Conservation (phyloP, 2,888 invertebrate genomes). For the Taphrorychus bicolor region DNA sequence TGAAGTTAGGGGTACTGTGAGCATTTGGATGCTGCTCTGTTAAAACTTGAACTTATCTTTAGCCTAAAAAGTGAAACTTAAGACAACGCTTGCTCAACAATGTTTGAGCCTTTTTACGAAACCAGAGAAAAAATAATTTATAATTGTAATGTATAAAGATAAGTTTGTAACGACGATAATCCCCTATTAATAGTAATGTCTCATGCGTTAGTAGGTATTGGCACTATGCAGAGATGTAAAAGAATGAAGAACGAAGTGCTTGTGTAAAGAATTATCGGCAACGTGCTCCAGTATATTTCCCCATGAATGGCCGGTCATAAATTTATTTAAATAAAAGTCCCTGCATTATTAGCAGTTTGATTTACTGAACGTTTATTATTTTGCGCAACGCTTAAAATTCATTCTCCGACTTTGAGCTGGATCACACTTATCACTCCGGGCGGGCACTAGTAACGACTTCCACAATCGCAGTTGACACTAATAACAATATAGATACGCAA, state of each 20-base stretch:
- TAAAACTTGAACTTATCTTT: no score
- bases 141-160: no score
- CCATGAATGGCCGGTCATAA: neutral
- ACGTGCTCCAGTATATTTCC: neutral
- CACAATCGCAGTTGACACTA: neutral
- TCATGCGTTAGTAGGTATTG: neutral
- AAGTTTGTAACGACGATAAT: neutral
- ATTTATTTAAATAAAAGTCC: neutral
- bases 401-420: neutral
- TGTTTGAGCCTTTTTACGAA: no score
- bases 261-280: neutral
- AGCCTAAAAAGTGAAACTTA: no score
- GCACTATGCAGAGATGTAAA: neutral
- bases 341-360: neutral
- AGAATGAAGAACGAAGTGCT: neutral
- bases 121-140: no score
- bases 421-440: neutral
- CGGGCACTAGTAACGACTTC: neutral
- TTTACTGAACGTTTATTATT: neutral
- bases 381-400: neutral
- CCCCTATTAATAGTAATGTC: neutral
- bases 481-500: neutral
- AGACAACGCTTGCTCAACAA: no score
- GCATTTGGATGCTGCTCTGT: no score
- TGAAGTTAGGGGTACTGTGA: neutral